These are phyloP conservation scores for Ormyrus pomaceus DNA, from an alignment of 2,888 invertebrate genomes.

Conservation along the genomic window DNA sequence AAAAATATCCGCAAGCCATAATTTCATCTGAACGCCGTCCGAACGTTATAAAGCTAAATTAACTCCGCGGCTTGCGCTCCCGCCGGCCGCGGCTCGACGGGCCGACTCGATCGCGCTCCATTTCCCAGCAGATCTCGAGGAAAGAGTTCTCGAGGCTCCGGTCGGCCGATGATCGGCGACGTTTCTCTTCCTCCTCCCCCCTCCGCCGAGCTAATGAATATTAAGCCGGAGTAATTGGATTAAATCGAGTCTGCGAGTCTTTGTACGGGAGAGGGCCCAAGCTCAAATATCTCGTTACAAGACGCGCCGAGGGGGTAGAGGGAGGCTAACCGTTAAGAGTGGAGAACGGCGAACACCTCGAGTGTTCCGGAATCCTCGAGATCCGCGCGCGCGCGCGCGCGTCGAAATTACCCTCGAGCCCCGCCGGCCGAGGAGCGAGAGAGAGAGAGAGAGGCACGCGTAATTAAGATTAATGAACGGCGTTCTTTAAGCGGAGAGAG, in stretches of 20 bases:
- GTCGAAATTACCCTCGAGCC: conserved; percentile 33
- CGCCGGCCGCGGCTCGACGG: neutral
- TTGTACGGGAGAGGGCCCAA: neutral
- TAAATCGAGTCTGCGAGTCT: conserved; percentile 18
- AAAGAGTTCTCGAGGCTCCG: conserved; percentile 3
- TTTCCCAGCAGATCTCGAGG: neutral
- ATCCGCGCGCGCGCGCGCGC: conserved; percentile 20
- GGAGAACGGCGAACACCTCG: conserved; percentile 9
- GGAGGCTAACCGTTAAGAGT: neutral
- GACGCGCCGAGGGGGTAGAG: neutral
- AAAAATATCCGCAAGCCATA: no score
- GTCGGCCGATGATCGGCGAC: neutral
- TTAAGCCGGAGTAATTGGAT: conserved; percentile 44
- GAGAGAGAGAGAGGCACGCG: conserved; percentile 26
- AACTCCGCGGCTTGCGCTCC: no score
- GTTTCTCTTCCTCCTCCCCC: neutral
- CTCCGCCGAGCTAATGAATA: conserved; percentile 25
- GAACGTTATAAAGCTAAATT: no score
- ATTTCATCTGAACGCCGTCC: no score
- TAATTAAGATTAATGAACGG: conserved; percentile 57
- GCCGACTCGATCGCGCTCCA: conserved; percentile 1
- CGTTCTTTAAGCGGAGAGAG: conserved; percentile 39
- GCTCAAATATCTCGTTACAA: conserved; percentile 38
- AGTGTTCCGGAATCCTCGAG: conserved; percentile 17
- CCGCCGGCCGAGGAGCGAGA: neutral